Percentiles rank a stretch among this genome's conserved stretches.
Evolutionary conservation across 2,113 vertebrate species (phyloP).

Genomic region (Alligator mississippiensis): DNA sequence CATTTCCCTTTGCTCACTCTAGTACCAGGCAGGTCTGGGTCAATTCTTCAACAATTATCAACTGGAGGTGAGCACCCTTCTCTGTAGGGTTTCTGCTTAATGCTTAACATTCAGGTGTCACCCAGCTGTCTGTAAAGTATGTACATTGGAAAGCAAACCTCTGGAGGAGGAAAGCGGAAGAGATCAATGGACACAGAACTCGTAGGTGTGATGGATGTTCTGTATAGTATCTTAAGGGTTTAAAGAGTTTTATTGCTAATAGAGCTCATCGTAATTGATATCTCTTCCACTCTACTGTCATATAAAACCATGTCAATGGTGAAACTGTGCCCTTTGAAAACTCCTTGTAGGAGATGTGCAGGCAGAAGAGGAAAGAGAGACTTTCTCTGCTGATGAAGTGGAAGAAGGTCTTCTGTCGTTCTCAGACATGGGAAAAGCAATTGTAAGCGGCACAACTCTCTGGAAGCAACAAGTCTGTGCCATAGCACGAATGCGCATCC

Average conservation of each 20-base stretch:
- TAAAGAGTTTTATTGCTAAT: too few relatives aligned
- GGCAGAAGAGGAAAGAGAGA: slow-evolving; percentile 56
- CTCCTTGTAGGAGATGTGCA: slow-evolving; percentile 76
- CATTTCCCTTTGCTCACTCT: background rate
- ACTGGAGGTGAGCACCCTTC: background rate
- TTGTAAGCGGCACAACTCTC: slow-evolving; percentile 65
- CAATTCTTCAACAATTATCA: too few relatives aligned
- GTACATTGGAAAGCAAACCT: too few relatives aligned
- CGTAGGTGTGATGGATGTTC: background rate
- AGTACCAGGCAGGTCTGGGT: too few relatives aligned
- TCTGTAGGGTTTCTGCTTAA: slow-evolving; percentile 75
- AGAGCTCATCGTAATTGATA: too few relatives aligned
- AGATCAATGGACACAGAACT: background rate
- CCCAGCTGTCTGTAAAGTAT: too few relatives aligned
- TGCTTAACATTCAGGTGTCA: too few relatives aligned
- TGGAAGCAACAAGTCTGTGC: slow-evolving; percentile 91
- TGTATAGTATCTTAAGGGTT: too few relatives aligned
- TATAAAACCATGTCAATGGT: background rate
- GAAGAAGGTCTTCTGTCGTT: slow-evolving; percentile 76
- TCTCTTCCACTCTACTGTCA: accelerated
- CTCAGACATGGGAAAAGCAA: slow-evolving; percentile 48
- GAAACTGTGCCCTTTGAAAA: accelerated
- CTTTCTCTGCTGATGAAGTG: slow-evolving; percentile 29
- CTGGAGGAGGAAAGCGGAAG: too few relatives aligned
- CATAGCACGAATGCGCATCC: slow-evolving; percentile 84